Percentiles rank a stretch among this genome's conserved stretches.
phyloP scores from a whole-genome alignment of 2,888 invertebrate genomes.

The Drosophila neonasuta region DNA sequence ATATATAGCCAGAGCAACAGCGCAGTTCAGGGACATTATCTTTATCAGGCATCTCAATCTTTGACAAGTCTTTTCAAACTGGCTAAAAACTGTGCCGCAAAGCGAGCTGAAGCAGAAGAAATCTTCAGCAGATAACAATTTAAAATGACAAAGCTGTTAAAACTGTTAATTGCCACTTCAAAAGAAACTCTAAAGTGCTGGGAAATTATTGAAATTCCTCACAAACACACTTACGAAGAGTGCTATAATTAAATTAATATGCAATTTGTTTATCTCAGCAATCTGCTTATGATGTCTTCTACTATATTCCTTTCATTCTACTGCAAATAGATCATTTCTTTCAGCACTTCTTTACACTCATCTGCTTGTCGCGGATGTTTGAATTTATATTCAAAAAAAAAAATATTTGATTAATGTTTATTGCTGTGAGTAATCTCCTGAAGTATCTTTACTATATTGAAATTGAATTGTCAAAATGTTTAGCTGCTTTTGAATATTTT shows the following conservation, averaged over 20 bases:
- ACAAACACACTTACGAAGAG: not conserved
- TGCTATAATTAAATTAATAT: constrained; percentile 1
- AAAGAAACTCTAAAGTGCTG: constrained; percentile 1
- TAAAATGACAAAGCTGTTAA: constrained; percentile 29
- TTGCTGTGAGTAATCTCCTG: too few relatives aligned
- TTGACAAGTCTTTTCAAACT: constrained; percentile 21
- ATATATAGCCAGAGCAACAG: constrained; percentile 4
- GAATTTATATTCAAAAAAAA: not conserved
- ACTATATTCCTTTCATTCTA: not conserved
- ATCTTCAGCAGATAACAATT: constrained; percentile 20
- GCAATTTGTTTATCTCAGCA: not conserved
- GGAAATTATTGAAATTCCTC: constrained; percentile 2
- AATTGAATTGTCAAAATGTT: too few relatives aligned
- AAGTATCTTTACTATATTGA: too few relatives aligned
- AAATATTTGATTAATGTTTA: too few relatives aligned
- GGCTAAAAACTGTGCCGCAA: constrained; percentile 19
- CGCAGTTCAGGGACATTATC: constrained; percentile 39
- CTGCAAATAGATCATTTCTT: constrained; percentile 13
- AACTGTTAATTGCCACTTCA: constrained; percentile 12
- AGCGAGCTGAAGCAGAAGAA: not conserved
- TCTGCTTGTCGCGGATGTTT: not conserved
- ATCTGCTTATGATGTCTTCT: not conserved
- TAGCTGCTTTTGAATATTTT: too few relatives aligned
- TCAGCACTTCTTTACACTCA: constrained; percentile 4
- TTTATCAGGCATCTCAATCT: constrained; percentile 35